A percentile compares a stretch with the other conserved stretches of the same genome.
These are phyloP conservation scores for Denticeps clupeoides DNA, from an alignment of 2,797 vertebrate genomes.

Conservation along the genomic window DNA sequence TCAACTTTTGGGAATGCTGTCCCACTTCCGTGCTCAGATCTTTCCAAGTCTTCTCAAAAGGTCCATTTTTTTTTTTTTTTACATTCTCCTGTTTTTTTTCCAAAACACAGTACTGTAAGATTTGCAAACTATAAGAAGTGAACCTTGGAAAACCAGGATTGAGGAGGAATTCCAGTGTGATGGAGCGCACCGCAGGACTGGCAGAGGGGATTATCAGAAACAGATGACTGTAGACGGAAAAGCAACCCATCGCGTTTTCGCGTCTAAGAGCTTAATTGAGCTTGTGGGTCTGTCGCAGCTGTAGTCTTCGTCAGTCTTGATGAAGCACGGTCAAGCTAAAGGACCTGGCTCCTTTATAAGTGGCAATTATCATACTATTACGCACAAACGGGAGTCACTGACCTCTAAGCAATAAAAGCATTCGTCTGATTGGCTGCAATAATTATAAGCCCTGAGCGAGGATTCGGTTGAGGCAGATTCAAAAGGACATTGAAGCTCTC, in stretches of 20 bases:
- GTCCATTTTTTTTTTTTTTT: too few relatives aligned
- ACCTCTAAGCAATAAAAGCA: slow-evolving; percentile 48
- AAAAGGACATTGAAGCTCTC: too few relatives aligned
- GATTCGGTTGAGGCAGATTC: too few relatives aligned
- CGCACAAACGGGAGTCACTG: slow-evolving; percentile 40
- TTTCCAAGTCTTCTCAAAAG: too few relatives aligned
- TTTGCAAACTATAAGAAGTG: too few relatives aligned
- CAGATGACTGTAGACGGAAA: slow-evolving; percentile 41
- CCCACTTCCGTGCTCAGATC: slow-evolving; percentile 39
- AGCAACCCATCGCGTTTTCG: slow-evolving; percentile 24
- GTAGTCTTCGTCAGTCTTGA: too few relatives aligned
- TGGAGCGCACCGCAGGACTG: slow-evolving; percentile 3
- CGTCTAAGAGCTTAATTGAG: slow-evolving; percentile 25
- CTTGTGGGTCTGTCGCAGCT: slow-evolving; percentile 24
- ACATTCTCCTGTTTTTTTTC: too few relatives aligned
- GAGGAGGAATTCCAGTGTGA: slow-evolving; percentile 24
- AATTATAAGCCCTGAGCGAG: slow-evolving; percentile 45
- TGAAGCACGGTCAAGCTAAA: too few relatives aligned
- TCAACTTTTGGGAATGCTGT: slow-evolving; percentile 60
- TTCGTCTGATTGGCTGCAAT: slow-evolving; percentile 46
- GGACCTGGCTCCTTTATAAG: slow-evolving; percentile 37
- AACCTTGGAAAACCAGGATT: slow-evolving; percentile 41
- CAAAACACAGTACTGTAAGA: too few relatives aligned
- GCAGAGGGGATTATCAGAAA: slow-evolving; percentile 40
- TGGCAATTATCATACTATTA: slow-evolving; percentile 41